phyloP scores from a whole-genome alignment of 2,797 vertebrate genomes.

The Anguilla obscura region DNA sequence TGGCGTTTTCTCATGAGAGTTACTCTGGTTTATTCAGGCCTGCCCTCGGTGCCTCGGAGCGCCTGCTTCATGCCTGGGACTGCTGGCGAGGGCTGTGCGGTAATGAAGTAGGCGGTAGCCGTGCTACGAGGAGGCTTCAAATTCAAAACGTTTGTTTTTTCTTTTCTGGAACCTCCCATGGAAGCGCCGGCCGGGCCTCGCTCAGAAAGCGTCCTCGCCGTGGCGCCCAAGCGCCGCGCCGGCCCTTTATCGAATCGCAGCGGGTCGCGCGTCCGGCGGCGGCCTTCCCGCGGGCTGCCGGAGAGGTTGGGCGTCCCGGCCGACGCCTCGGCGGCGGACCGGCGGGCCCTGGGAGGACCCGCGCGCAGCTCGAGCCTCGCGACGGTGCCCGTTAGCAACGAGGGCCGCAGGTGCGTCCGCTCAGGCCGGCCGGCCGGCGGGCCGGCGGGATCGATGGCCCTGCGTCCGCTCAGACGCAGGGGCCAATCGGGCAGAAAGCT shows the following conservation, averaged over 20 bases:
- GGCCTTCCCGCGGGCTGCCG: neutral
- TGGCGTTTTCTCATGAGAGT: neutral
- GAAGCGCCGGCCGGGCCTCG: neutral
- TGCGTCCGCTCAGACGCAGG: neutral
- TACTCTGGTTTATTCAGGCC: neutral
- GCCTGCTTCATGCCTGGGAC: neutral
- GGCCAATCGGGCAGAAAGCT: neutral
- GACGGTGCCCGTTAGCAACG: neutral
- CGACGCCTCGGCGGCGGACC: neutral
- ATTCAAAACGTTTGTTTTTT: neutral
- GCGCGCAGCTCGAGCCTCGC: neutral
- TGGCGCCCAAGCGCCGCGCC: neutral
- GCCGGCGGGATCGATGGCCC: conserved; percentile 7
- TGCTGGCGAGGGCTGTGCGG: neutral
- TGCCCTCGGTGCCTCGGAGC: neutral
- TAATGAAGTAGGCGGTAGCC: neutral
- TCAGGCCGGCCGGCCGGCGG: neutral
- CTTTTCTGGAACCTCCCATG: neutral
- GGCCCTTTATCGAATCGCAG: neutral
- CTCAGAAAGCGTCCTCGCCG: neutral
- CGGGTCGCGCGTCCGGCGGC: neutral
- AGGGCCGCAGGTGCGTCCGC: neutral
- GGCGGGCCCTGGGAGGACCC: neutral
- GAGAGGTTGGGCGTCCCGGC: neutral
- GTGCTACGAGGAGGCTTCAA: neutral